Conservation (phyloP, 2,888 invertebrate species). For the Drosophila mettleri region DNA sequence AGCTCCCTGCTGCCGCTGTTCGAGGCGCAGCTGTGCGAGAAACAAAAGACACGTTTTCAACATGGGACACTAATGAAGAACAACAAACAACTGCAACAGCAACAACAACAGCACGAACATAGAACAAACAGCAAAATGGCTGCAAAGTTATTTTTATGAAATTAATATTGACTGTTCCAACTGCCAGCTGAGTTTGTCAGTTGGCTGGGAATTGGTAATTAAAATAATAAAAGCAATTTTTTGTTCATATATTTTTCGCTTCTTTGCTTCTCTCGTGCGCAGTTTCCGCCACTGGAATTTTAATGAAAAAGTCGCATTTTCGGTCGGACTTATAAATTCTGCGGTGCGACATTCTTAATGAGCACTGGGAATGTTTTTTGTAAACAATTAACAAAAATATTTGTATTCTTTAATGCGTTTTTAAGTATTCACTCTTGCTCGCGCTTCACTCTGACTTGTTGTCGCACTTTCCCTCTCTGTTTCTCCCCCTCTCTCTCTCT, state of each 20-base stretch:
- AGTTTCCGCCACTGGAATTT: constrained; percentile 63
- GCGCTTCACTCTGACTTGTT: not conserved
- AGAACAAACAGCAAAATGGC: constrained; percentile 38
- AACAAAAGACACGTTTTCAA: constrained; percentile 76
- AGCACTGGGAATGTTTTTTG: constrained; percentile 60
- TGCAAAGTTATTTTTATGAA: constrained; percentile 74
- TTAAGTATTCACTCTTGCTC: constrained; percentile 55
- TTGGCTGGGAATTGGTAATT: constrained; percentile 75
- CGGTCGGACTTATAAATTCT: constrained; percentile 57
- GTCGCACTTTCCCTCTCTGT: not conserved
- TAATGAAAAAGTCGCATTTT: constrained; percentile 73
- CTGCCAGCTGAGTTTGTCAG: constrained; percentile 64
- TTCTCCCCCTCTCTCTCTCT: not conserved
- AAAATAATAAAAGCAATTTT: constrained; percentile 80
- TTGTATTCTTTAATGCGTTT: constrained; percentile 58
- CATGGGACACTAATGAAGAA: constrained; percentile 64
- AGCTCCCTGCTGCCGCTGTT: constrained; percentile 8
- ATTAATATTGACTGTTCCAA: constrained; percentile 75
- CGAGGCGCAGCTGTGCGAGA: constrained; percentile 49
- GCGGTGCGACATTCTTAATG: constrained; percentile 58
- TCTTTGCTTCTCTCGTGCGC: not conserved
- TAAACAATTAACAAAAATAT: constrained; percentile 71
- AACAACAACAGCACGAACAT: constrained; percentile 3
- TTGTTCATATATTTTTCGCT: constrained; percentile 13
- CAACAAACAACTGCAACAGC: constrained; percentile 34